Conservation (phyloP, 2,888 invertebrate genomes). For the Cepaea hortensis region DNA sequence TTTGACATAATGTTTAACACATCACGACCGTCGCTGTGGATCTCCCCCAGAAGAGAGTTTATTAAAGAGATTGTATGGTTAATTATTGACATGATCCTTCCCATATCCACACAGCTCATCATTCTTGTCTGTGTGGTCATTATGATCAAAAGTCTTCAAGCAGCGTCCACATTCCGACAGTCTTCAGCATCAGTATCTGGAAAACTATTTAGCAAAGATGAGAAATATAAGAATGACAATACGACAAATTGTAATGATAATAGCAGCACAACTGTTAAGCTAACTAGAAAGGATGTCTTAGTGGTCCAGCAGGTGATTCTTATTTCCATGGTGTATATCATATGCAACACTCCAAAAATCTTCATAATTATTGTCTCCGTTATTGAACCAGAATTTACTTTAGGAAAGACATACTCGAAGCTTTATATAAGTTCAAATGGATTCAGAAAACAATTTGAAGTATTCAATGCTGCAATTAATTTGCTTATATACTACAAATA, state of each 20-base stretch:
- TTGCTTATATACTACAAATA: constrained; percentile 5
- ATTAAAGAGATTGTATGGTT: background rate
- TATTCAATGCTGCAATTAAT: background rate
- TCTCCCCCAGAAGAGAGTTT: background rate
- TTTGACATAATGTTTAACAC: background rate
- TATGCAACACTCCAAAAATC: background rate
- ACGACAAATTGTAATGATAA: background rate
- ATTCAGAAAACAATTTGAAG: background rate
- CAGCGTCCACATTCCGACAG: constrained; percentile 10
- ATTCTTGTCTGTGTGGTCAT: constrained; percentile 4
- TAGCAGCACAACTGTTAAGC: background rate
- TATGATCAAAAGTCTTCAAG: background rate
- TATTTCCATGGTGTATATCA: background rate
- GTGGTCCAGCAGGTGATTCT: constrained; percentile 8
- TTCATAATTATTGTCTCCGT: background rate
- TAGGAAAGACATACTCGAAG: background rate
- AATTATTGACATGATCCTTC: background rate
- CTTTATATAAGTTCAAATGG: background rate
- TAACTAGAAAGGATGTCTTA: background rate
- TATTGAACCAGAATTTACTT: background rate
- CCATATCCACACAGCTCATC: background rate
- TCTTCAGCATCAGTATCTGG: too few species aligned
- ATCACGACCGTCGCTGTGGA: background rate
- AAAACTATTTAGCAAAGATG: background rate
- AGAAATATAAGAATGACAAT: too few species aligned